Evolutionary conservation across 2,113 vertebrate species (phyloP).

Genomic region (Xiphias gladius): DNA sequence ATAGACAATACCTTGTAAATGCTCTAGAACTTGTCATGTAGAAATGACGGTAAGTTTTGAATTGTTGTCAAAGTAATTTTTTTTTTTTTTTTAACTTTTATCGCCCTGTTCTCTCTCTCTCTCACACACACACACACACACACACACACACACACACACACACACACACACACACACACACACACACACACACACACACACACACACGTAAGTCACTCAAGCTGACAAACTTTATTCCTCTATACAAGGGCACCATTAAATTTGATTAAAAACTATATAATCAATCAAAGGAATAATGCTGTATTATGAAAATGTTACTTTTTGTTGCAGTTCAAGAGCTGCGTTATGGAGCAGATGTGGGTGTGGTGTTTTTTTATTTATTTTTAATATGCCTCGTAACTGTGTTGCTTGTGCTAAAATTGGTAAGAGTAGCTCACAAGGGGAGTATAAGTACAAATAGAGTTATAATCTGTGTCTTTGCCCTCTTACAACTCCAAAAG

Average conservation of each 20-base stretch:
- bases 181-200: too few species aligned
- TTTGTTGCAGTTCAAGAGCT: too few species aligned
- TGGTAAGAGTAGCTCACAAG: not conserved
- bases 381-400: not conserved
- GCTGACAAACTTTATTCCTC: slow-evolving; percentile 1
- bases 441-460: not conserved
- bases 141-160: too few species aligned
- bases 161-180: too few species aligned
- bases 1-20: not conserved
- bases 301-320: not conserved
- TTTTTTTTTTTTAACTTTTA: too few species aligned
- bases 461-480: not conserved
- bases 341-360: too few species aligned
- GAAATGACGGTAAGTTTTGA: not conserved
- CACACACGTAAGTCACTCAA: not conserved
- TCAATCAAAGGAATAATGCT: not conserved
- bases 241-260: not conserved
- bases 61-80: not conserved
- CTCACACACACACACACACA: too few species aligned
- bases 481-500: too few species aligned
- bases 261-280: not conserved
- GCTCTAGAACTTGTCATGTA: not conserved
- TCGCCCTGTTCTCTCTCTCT: not conserved
- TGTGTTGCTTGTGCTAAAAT: not conserved
- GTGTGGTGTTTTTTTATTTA: too few species aligned